These are phyloP conservation scores for Probaryconus sp. DNA, from an alignment of 1,140 invertebrate genomes.

Conservation along the genomic window DNA sequence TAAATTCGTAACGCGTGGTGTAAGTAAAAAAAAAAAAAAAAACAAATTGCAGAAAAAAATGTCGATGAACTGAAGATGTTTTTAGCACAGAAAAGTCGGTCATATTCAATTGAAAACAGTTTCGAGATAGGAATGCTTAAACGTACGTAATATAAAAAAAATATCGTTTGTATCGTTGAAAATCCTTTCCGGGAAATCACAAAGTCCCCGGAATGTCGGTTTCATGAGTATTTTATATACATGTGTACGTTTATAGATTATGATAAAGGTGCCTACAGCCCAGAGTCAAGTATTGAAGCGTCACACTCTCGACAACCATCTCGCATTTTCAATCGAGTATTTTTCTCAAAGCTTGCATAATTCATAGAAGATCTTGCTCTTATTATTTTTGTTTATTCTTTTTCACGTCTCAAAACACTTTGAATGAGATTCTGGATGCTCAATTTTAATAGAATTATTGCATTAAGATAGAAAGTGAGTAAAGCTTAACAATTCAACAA, in stretches of 20 bases:
- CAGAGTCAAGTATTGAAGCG: slow-evolving; percentile 3
- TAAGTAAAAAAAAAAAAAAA: too few relatives aligned
- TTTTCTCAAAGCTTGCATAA: slow-evolving; percentile 63
- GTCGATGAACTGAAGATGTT: background rate
- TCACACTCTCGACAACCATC: slow-evolving; percentile 15
- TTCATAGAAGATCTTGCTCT: slow-evolving; percentile 57
- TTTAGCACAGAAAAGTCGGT: slow-evolving; percentile 24
- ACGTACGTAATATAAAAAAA: slow-evolving; percentile 19
- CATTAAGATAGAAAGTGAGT: too few relatives aligned
- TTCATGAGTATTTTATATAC: slow-evolving; percentile 22
- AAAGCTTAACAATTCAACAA: too few relatives aligned
- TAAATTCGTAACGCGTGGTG: background rate
- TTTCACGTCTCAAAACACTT: background rate
- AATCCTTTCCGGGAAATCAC: slow-evolving; percentile 64
- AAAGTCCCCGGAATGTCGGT: slow-evolving; percentile 15
- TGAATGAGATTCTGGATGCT: background rate
- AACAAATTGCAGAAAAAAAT: background rate
- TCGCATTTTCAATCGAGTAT: slow-evolving; percentile 55
- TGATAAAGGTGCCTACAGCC: slow-evolving; percentile 33
- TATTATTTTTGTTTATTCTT: slow-evolving; percentile 33
- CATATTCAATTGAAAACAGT: slow-evolving; percentile 21
- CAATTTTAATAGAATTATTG: slow-evolving; percentile 25
- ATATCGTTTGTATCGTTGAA: slow-evolving; percentile 43
- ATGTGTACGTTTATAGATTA: slow-evolving; percentile 45
- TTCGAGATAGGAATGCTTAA: slow-evolving; percentile 25